Conservation (phyloP, 2,888 invertebrate species). For the Trachelus troglodyta region DNA sequence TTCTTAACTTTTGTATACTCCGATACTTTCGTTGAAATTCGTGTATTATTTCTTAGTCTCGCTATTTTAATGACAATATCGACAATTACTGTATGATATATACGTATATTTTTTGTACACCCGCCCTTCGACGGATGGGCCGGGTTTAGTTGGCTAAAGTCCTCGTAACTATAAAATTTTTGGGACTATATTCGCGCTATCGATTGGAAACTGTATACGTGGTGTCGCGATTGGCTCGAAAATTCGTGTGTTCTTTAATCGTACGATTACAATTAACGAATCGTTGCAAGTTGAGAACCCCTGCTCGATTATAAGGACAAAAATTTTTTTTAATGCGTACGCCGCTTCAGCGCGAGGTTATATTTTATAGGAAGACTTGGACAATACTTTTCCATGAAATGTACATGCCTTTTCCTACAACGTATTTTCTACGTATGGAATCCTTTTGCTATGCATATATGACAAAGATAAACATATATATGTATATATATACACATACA, state of each 20-base stretch:
- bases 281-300: not conserved
- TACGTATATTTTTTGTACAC: not conserved
- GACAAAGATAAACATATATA: not conserved
- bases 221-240: not conserved
- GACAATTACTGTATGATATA: not conserved
- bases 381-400: conserved; percentile 23
- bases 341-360: conserved; percentile 2
- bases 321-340: not conserved
- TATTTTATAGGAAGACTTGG: conserved; percentile 25
- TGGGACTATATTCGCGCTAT: not conserved
- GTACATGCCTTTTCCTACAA: conserved; percentile 4
- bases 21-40: not conserved
- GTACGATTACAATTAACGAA: not conserved
- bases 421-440: not conserved
- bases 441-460: conserved; percentile 9
- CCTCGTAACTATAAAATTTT: not conserved
- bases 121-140: not conserved
- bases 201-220: not conserved
- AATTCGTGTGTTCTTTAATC: not conserved
- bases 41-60: too few relatives aligned
- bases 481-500: not conserved
- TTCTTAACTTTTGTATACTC: not conserved
- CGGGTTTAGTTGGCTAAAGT: not conserved
- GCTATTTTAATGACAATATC: not conserved
- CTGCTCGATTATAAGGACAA: not conserved